Conservation (phyloP, 2,113 vertebrate species). For the Colius striatus region DNA sequence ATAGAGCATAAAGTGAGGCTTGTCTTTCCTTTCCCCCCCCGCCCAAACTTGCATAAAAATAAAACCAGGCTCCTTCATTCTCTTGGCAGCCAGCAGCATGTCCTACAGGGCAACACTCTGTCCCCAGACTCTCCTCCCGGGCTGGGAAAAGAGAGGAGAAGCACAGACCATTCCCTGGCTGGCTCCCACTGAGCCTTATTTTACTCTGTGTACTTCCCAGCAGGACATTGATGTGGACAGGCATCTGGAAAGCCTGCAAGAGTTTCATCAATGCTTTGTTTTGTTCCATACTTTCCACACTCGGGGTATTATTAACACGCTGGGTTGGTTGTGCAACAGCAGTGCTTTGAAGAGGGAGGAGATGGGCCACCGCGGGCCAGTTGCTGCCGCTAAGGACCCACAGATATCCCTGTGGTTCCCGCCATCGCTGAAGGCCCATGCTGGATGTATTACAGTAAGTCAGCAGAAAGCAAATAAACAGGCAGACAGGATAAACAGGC, state of each 20-base stretch:
- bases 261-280: conserved; percentile 12
- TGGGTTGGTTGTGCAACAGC: conserved; percentile 4
- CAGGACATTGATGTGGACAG: background rate
- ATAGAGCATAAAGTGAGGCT: background rate
- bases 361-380: background rate
- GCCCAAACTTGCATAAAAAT: background rate
- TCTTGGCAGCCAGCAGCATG: conserved; percentile 3
- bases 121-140: background rate
- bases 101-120: background rate
- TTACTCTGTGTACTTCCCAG: background rate
- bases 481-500: conserved; percentile 25
- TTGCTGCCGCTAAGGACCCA: background rate
- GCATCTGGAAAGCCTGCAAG: conserved; percentile 22
- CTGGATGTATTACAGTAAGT: background rate
- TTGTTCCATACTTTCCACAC: background rate
- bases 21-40: background rate
- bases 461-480: conserved; percentile 41
- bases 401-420: background rate
- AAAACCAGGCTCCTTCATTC: background rate
- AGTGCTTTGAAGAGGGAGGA: conserved; percentile 20
- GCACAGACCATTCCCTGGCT: background rate
- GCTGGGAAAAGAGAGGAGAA: background rate
- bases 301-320: background rate
- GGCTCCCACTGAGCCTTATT: background rate
- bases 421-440: accelerated